Evolutionary conservation across 2,113 vertebrate species (phyloP).

Genomic region (Oryzias woworae): DNA sequence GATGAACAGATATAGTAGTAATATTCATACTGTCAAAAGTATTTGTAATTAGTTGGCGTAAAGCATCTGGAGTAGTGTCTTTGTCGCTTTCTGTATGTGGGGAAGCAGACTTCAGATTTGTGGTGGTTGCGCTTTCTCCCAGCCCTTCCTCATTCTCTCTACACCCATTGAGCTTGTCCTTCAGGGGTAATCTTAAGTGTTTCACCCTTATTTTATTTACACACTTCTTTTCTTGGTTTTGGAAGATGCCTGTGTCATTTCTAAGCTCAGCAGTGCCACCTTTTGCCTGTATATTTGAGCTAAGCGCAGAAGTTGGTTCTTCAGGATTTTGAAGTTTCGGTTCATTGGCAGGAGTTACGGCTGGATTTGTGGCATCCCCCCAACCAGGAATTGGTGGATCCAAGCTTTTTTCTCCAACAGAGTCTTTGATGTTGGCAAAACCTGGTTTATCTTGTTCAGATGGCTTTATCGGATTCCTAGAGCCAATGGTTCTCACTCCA

Average conservation of each 20-base stretch:
- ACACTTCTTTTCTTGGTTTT: slow-evolving; percentile 64
- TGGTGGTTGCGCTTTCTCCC: background rate
- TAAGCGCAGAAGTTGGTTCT: slow-evolving; percentile 16
- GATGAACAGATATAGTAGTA: slow-evolving; percentile 47
- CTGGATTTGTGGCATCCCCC: background rate
- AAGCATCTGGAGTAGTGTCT: slow-evolving; percentile 19
- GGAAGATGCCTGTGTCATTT: slow-evolving; percentile 10
- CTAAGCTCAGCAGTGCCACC: slow-evolving; percentile 14
- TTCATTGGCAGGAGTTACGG: slow-evolving; percentile 12
- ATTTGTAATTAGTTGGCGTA: slow-evolving; percentile 43
- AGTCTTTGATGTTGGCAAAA: background rate
- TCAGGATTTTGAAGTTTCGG: slow-evolving; percentile 19
- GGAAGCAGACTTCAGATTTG: slow-evolving; percentile 1
- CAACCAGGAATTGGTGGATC: slow-evolving; percentile 8
- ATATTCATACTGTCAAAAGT: slow-evolving; percentile 41
- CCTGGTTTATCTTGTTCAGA: slow-evolving; percentile 17
- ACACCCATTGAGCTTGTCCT: slow-evolving; percentile 29
- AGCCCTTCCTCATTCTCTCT: slow-evolving; percentile 17
- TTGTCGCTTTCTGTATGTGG: background rate
- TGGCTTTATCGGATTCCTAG: slow-evolving; percentile 16
- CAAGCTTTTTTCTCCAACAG: background rate
- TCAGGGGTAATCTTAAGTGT: slow-evolving; percentile 45
- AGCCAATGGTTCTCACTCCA: slow-evolving; percentile 5
- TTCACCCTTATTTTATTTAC: slow-evolving; percentile 67
- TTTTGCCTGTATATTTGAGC: slow-evolving; percentile 28